These are phyloP conservation scores for Yponomeuta cagnagella DNA, from an alignment of 2,888 invertebrate species.

Conservation along the genomic window DNA sequence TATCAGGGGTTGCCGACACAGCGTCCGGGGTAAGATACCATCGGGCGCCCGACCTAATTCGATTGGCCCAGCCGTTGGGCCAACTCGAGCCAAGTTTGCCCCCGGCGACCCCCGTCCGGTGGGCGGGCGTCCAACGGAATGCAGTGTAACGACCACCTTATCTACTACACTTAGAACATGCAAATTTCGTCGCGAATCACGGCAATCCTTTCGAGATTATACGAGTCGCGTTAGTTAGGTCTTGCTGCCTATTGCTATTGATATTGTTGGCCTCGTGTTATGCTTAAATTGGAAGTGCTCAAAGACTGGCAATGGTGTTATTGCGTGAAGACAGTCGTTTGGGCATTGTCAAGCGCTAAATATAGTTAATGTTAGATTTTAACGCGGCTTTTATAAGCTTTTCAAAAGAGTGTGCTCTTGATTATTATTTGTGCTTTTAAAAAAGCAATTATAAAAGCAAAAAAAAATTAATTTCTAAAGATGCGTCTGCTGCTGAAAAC, in stretches of 20 bases:
- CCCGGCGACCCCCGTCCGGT: not conserved
- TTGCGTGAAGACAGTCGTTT: not conserved
- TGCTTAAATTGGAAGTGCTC: not conserved
- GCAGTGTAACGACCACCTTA: conserved; percentile 52
- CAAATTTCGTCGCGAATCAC: conserved; percentile 49
- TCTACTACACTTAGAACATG: conserved; percentile 61
- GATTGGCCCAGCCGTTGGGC: conserved; percentile 19
- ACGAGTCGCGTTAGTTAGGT: conserved; percentile 20
- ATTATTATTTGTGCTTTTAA: no score
- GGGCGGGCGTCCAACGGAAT: conserved; percentile 19
- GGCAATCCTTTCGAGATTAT: conserved; percentile 52
- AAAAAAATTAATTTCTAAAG: no score
- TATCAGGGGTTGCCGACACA: conserved; percentile 28
- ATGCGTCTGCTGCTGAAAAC: no score
- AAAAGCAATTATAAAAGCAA: no score
- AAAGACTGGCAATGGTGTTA: not conserved
- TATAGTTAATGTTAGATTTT: not conserved
- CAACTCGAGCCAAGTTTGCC: conserved; percentile 7
- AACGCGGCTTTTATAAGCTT: not conserved
- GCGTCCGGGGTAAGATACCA: conserved; percentile 43
- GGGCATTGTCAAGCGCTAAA: not conserved
- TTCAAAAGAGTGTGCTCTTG: not conserved
- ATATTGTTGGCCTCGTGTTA: not conserved
- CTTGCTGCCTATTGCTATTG: not conserved
- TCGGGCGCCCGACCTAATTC: conserved; percentile 65